Base-by-base conservation (phyloP, 2,888 invertebrate genomes). In the Drymonia ruficornis region DNA sequence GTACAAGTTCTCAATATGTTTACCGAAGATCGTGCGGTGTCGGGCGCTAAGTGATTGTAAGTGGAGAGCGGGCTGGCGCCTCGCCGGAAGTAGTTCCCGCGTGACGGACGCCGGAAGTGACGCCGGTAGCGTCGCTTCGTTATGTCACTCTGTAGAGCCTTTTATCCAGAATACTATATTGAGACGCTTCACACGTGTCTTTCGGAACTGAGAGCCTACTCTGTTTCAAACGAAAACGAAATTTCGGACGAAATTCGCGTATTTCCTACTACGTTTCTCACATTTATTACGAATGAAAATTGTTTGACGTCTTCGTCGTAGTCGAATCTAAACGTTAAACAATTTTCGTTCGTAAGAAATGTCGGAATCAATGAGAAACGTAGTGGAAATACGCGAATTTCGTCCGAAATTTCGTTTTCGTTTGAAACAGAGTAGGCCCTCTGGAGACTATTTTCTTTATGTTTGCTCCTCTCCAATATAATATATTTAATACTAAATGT, bases 51-150 rank as follows among this genome's bases (percentile, higher is more conserved):
- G 91, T 91, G 91, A 91, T 89, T 90, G 91, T 91, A 88, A 90
- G 88, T 87, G 84, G 81, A 83, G 81, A 74, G 79, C 77, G 80
- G 74, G 74, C 84, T 86, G 89, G 90, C 91, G 91, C 91, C 90
- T 74, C 70, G 68, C 83, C 89, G 91, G 91, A 92, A 90, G 90
- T 88, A 85, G 84, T 89, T 89, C 80, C 88, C 86, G 83, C 89
- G 87, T 88, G 90, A 89, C 89, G 89, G 86, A 84, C 88, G 87
- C 86, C 91, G 91, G 91, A 91, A 84, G 83, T 83, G 85, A 86
- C 84, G 83, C 84, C 79, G 85, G 90, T 89, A 87, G 84, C 76
- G 84, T 88, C 87, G 80, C 89, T 86, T 86, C 85, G 83, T 86
- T 85, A 85, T 83, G 82, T 86, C 81, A 76, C 78, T 71, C 73